Evolutionary conservation across 1,140 invertebrate genomes (phyloP), one percentile per base, ranked within the genome.

Genomic region (Cheumatopsyche charites): DNA sequence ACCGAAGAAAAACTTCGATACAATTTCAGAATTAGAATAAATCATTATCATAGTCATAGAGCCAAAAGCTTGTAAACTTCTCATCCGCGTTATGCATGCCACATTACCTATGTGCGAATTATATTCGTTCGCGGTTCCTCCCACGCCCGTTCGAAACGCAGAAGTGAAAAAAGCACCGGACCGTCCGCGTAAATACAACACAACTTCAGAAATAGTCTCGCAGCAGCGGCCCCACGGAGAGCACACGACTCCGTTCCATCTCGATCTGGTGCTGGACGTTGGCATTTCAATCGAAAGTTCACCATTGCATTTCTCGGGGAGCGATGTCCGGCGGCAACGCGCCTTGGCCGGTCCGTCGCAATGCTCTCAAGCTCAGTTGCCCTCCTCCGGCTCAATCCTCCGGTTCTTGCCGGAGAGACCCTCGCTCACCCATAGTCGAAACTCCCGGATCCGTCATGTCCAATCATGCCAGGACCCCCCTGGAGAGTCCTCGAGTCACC

Each of bases 321-420:
- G 79, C 78, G 78, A 78, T 80, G 82, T 79, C 80, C 61, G 81
- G 79, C 78, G 82, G 84, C 74, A 82, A 86, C 73, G 88, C 86
- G 77, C 90, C 90, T 78, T 91, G 90, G 90, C 88, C 89, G 61
- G 85, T 91, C 71, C 85, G 86, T 76, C 88, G 87, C 73, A 86
- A 89, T 74, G 85, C 87, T 78, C 87, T 88, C 76, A 86, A 86
- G 62, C 26, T 73, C n/a, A 12, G 25, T 12, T 58, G 69, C 19
- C 49, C 58, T 11, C 58, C 68, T 23, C 61, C 55, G n/a, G 13
- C 11, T 17, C 42, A 12, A 29, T 66, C 25, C 49, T 15, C 21
- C 74, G 86, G 88, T 75, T 85, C 87, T 78, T 87, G 88, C 76
- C 86, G 86, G 65, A 3, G 9, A 36, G 19, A 65, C 25, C 25